These are phyloP conservation scores for Drosophila ananassae DNA, from an alignment of 1,140 invertebrate species.

Conservation along the genomic window DNA sequence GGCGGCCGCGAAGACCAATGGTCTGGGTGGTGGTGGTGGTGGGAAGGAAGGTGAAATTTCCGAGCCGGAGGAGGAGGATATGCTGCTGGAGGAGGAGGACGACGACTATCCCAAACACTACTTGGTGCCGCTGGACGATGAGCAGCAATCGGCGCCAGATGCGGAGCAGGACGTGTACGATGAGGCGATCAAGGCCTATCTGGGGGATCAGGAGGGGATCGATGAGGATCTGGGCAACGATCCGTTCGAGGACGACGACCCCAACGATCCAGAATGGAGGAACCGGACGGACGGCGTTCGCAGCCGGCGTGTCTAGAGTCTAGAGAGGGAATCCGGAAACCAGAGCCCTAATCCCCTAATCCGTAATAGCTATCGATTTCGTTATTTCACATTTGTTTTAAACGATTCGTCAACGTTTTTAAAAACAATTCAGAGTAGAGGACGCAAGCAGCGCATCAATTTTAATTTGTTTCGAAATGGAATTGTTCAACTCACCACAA, in stretches of 20 bases:
- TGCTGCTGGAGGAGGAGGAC: slow-evolving; percentile 63
- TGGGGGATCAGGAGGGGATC: slow-evolving; percentile 52
- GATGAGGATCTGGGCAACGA: slow-evolving; percentile 86
- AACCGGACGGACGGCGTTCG: slow-evolving; percentile 40
- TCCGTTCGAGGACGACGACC: slow-evolving; percentile 88
- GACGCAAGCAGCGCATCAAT: slow-evolving; percentile 21
- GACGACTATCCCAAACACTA: slow-evolving; percentile 74
- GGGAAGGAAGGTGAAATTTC: slow-evolving; percentile 24
- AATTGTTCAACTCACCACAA: slow-evolving; percentile 47
- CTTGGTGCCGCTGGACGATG: slow-evolving; percentile 70
- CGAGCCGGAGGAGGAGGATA: slow-evolving; percentile 48
- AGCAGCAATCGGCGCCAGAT: slow-evolving; percentile 17
- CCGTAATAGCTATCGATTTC: slow-evolving; percentile 48
- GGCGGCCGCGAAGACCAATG: slow-evolving; percentile 17
- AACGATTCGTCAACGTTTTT: slow-evolving; percentile 55
- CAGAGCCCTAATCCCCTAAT: slow-evolving; percentile 70
- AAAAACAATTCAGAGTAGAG: neutral
- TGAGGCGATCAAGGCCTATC: slow-evolving; percentile 60
- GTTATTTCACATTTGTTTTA: slow-evolving; percentile 41
- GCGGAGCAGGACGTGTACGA: slow-evolving; percentile 42
- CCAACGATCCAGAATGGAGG: slow-evolving; percentile 92
- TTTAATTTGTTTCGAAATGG: slow-evolving; percentile 68
- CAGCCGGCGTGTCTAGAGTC: slow-evolving; percentile 50
- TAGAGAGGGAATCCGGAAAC: slow-evolving; percentile 3
- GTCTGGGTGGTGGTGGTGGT: neutral